These are phyloP conservation scores for Stratiolaelaps scimitus DNA, from an alignment of 1,140 invertebrate genomes.

Conservation along the genomic window DNA sequence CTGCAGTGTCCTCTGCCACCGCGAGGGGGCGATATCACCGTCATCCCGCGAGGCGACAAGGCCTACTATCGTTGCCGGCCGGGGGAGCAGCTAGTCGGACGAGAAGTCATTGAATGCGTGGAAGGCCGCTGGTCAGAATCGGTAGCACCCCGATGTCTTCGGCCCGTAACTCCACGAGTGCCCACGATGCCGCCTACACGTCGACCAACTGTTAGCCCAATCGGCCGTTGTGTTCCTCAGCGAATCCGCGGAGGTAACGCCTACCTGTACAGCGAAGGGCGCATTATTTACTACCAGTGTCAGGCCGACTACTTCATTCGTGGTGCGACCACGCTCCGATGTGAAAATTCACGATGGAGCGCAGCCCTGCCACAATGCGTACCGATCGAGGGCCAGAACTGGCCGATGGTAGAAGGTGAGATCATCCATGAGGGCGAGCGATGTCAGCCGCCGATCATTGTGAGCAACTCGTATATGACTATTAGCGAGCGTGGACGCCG, in stretches of 20 bases:
- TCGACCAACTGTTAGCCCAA: not conserved
- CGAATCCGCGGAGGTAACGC: slow-evolving; percentile 2
- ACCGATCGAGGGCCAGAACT: not conserved
- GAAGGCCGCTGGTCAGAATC: not conserved
- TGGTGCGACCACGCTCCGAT: not conserved
- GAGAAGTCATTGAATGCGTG: not conserved
- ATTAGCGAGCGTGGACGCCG: not conserved
- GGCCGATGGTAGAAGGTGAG: not conserved
- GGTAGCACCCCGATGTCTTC: no score
- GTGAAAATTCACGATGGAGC: slow-evolving; percentile 9
- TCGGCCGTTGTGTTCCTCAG: not conserved
- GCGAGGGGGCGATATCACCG: not conserved
- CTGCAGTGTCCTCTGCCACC: not conserved
- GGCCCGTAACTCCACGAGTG: no score
- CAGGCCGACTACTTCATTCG: not conserved
- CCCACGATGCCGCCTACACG: no score
- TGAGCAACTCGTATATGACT: not conserved
- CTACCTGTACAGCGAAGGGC: slow-evolving; percentile 17
- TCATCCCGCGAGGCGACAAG: slow-evolving; percentile 1
- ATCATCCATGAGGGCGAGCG: not conserved
- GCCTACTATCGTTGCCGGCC: slow-evolving; percentile 8
- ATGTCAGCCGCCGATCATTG: not conserved
- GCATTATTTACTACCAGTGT: slow-evolving; percentile 7
- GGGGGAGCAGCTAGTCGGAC: not conserved
- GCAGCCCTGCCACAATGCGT: not conserved